These are phyloP conservation scores for Dasyurus viverrinus DNA, from an alignment of 2,113 vertebrate genomes.

Conservation along the genomic window DNA sequence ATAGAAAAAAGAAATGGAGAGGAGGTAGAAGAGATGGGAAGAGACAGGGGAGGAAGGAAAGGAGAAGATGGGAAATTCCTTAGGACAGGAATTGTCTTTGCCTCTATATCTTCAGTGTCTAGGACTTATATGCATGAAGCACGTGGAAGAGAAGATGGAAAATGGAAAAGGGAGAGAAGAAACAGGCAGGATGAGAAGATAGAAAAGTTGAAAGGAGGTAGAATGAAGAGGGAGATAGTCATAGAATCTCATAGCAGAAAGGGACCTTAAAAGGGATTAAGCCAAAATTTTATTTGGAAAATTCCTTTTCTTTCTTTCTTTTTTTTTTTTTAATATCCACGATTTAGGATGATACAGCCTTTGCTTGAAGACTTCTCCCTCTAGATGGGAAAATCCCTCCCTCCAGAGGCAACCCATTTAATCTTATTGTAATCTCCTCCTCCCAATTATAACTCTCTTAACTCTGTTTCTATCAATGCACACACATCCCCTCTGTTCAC, in stretches of 20 bases:
- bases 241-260: not conserved
- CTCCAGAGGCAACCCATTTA: not conserved
- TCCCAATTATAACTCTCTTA: not conserved
- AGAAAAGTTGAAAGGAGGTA: not conserved
- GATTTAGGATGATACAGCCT: not conserved
- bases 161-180: not conserved
- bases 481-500: not conserved
- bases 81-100: not conserved
- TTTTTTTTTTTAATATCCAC: too few relatives aligned
- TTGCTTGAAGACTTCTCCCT: not conserved
- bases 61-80: not conserved
- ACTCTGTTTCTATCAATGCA: too few relatives aligned
- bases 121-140: not conserved
- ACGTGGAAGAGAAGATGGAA: not conserved
- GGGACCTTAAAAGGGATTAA: not conserved
- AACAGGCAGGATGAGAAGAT: not conserved
- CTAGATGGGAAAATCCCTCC: not conserved
- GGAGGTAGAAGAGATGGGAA: slow-evolving; percentile 6
- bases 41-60: not conserved
- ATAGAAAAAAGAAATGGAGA: not conserved
- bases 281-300: not conserved
- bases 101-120: not conserved
- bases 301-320: not conserved
- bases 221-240: not conserved
- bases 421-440: not conserved